These are phyloP conservation scores for Pogonophryne albipinna DNA, from an alignment of 2,797 vertebrate genomes.

Conservation along the genomic window DNA sequence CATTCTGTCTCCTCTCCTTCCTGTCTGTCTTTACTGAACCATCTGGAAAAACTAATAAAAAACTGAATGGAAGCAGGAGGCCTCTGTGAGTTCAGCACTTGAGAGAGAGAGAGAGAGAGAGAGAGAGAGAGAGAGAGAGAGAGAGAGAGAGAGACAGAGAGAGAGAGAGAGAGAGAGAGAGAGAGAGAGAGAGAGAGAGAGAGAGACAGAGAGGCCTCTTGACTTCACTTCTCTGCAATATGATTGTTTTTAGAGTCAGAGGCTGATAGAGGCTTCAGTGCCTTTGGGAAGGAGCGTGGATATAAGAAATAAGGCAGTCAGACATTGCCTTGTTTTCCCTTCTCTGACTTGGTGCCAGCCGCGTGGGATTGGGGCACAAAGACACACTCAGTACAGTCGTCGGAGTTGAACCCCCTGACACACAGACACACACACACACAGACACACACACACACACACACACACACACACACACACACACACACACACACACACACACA, in stretches of 20 bases:
- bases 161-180: conserved; percentile 30
- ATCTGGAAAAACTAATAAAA: conserved; percentile 76
- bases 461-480: conserved; percentile 55
- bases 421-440: conserved; percentile 47
- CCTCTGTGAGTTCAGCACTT: conserved; percentile 59
- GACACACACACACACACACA: conserved; percentile 49
- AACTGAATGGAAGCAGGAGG: conserved; percentile 63
- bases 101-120: conserved; percentile 25
- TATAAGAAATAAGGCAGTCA: conserved; percentile 74
- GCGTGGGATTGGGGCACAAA: conserved; percentile 81
- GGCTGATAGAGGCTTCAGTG: conserved; percentile 62
- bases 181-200: conserved; percentile 7
- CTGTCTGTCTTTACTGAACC: conserved; percentile 58
- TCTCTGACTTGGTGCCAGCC: conserved; percentile 76
- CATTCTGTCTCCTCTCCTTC: conserved; percentile 46
- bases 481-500: conserved; percentile 50
- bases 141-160: neutral
- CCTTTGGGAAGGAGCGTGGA: conserved; percentile 57
- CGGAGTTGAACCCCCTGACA: conserved; percentile 42
- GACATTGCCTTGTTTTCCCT: conserved; percentile 79
- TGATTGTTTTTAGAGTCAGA: conserved; percentile 65
- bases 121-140: conserved; percentile 7
- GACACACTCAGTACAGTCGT: conserved; percentile 73
- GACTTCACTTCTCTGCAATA: conserved; percentile 45
- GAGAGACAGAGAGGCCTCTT: conserved; percentile 41